Evolutionary conservation across 2,888 invertebrate genomes (phyloP), one percentile per base, ranked within the genome.

Genomic region (Resseliella maxima): DNA sequence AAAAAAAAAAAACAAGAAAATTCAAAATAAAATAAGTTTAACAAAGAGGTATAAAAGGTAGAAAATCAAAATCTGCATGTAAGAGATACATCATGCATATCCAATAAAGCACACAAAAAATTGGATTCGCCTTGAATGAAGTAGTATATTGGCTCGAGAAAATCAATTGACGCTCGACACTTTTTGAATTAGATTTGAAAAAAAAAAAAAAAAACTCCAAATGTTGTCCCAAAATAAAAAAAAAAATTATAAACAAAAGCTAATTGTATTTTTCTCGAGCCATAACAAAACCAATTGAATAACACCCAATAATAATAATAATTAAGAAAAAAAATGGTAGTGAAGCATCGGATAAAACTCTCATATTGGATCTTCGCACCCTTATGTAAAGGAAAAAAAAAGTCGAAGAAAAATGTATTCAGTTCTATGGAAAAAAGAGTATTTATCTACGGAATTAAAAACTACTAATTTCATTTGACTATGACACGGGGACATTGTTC

Each of bases 1-100:
- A 5, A 81, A 86, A 81, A 72, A 38, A 85, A 50, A 41, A 46
- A 72, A 64, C 54, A 86, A 86, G 87, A 86, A 15, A 24, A 24
- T 59, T 59, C 72, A 72, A 72, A 18, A 27, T 15, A 72, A 72
- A 72, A 31, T 24, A 59, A 59, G 6, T 59, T n/a, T n/a, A n/a
- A n/a, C n/a, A n/a, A n/a, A n/a, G 59, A 59, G 59, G 59, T 59
- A 59, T n/a, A 24, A 59, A 59, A 59, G 12, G 2, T 24, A 59
- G 24, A 24, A n/a, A 50, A 50, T 50, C 46, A 50, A 59, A 24
- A 24, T 31, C 31, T 18, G 6, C 31, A 72, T 5, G 21, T 2
- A 72, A 72, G 72, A 72, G 72, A 72, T 72, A 35, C 72, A 31
- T 35, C 72, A 72, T 72, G 72, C 72, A 72, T 24, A 59, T 59